Conservation (phyloP, 1,140 invertebrate species). For the Drosophila punjabiensis region DNA sequence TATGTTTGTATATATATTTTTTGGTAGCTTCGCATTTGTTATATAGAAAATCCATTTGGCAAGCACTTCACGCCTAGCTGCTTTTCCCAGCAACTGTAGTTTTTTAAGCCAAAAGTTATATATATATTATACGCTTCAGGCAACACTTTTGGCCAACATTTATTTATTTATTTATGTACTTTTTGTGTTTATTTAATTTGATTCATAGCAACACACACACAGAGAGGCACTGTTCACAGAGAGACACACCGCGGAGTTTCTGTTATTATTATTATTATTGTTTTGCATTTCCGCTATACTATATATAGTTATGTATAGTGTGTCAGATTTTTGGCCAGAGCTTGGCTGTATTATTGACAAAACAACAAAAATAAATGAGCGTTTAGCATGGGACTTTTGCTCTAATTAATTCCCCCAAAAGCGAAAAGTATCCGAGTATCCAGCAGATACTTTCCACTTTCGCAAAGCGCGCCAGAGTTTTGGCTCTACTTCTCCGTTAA, state of each 20-base stretch:
- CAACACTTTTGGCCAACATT: slow-evolving; percentile 71
- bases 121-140: slow-evolving; percentile 40
- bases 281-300: slow-evolving; percentile 72
- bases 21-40: slow-evolving; percentile 44
- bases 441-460: slow-evolving; percentile 77
- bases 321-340: slow-evolving; percentile 23
- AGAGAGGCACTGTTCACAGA: slow-evolving; percentile 34
- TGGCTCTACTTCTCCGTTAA: slow-evolving; percentile 34
- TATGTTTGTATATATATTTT: slow-evolving; percentile 16
- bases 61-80: slow-evolving; percentile 79
- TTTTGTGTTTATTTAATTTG: slow-evolving; percentile 41
- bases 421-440: slow-evolving; percentile 69
- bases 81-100: slow-evolving; percentile 64
- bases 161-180: slow-evolving; percentile 50
- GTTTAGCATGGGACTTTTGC: slow-evolving; percentile 55
- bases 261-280: slow-evolving; percentile 58
- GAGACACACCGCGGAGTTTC: slow-evolving; percentile 23
- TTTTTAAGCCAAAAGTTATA: slow-evolving; percentile 41
- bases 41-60: slow-evolving; percentile 79
- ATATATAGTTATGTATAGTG: slow-evolving; percentile 2
- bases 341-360: slow-evolving; percentile 66
- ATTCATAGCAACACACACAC: slow-evolving; percentile 46
- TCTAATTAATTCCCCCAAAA: slow-evolving; percentile 46
- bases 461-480: slow-evolving; percentile 53
- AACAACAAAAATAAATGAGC: slow-evolving; percentile 70